Evolutionary conservation across 2,797 vertebrate species (phyloP).

Genomic region (Mareca strepera): DNA sequence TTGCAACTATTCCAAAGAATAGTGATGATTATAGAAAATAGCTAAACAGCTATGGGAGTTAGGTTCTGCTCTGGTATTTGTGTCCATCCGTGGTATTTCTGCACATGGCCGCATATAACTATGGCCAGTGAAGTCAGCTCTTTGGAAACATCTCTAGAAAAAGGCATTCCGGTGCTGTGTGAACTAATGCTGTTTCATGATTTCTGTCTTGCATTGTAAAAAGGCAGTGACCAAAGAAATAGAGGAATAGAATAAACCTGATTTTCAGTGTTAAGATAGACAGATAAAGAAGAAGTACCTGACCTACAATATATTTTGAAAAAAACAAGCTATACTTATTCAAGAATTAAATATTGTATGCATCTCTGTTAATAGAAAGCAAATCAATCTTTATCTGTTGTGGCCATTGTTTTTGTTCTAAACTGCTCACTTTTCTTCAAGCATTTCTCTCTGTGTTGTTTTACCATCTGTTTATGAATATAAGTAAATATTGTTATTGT

Average conservation of each 20-base stretch:
- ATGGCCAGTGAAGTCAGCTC: neutral
- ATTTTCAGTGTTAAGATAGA: neutral
- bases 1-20: neutral
- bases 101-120: neutral
- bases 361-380: neutral
- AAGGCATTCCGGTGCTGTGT: neutral
- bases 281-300: neutral
- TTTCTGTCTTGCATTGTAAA: neutral
- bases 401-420: neutral
- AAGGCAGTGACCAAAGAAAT: neutral
- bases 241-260: neutral
- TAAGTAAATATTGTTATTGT: conserved; percentile 55
- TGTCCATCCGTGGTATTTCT: neutral
- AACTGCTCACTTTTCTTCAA: conserved; percentile 16
- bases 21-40: neutral
- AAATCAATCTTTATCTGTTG: neutral
- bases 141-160: neutral
- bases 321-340: neutral
- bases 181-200: neutral
- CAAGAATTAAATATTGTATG: neutral
- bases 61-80: neutral
- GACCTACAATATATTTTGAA: neutral
- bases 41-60: neutral
- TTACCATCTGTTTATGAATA: conserved; percentile 46
- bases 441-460: neutral